Evolutionary conservation across 2,113 vertebrate species (phyloP), one percentile per base, ranked within the genome.

Genomic region (Urocolius indicus): DNA sequence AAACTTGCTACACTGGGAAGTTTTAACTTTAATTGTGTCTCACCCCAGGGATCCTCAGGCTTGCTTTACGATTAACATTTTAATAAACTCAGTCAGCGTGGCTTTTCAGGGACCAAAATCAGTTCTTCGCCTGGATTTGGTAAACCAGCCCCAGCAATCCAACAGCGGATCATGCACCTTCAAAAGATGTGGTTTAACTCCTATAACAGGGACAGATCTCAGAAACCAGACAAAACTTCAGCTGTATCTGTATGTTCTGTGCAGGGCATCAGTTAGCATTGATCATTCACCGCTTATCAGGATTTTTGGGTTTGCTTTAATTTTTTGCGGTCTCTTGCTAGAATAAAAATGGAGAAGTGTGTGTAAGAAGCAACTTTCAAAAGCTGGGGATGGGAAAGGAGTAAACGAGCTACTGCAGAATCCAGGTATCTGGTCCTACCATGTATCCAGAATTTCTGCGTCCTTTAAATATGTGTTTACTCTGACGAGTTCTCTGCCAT

Each of bases 1-100:
- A 92, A 91, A 93, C 84, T 89, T 88, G 72, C 69, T 83, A 93
- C 89, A 88, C 77, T 69, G 89, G 45, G 72, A 91, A 90, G 65
- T 68, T 96, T 93, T 96, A 95, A 91, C 90, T 97, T 96, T 87
- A 94, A 96, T 96, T 97, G 93, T 88, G 73, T 58, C 58, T 91
- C 45, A 2, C 73, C 32, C 51, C 86, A 15, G 74, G 79, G 77
- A 95, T 77, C 16, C 22, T 54, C 22, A 6, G 62, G 63, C 75
- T 94, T 74, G 58, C 84, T 93, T 95, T 91, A 93, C 82, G 23
- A 80, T 71, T 93, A 78, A 93, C 55, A 55, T 92, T 96, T 89
- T 96, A 92, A 66, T 62, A 79, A 94, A 95, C 94, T 87, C 79
- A 87, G 62, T 62, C 87, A 63, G 82, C 49, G 65, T 94, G 62